A percentile compares a stretch with the other conserved stretches of the same genome.
phyloP scores from a whole-genome alignment of 2,113 vertebrate species.

The Antechinus flavipes region DNA sequence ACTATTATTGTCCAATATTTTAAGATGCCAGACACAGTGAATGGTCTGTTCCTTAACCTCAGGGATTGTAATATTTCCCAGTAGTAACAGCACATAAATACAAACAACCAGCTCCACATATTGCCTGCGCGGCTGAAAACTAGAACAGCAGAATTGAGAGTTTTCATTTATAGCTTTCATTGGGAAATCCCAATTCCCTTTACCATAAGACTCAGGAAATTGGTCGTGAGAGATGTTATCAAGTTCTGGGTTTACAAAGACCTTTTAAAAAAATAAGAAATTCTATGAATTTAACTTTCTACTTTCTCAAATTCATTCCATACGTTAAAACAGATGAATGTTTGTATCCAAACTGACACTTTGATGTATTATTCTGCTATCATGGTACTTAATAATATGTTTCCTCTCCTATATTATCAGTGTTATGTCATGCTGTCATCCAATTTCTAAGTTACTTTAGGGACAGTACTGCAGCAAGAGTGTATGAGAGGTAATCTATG shows the following conservation, averaged over 20 bases:
- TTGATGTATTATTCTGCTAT: conserved; percentile 75
- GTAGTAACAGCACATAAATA: not conserved
- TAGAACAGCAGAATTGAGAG: not conserved
- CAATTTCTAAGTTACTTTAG: conserved; percentile 62
- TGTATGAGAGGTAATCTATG: conserved; percentile 17
- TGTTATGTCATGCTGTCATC: conserved; percentile 39
- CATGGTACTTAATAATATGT: conserved; percentile 63
- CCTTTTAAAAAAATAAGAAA: conserved; percentile 25
- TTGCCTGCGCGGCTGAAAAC: not conserved
- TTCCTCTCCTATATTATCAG: conserved; percentile 62
- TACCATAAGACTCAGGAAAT: conserved; percentile 37
- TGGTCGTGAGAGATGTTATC: conserved; percentile 36
- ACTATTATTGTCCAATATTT: conserved; percentile 9
- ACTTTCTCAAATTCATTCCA: conserved; percentile 50
- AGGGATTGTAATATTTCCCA: not conserved
- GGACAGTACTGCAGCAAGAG: conserved; percentile 13
- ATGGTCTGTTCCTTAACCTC: not conserved
- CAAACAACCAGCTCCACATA: conserved; percentile 8
- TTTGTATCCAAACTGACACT: conserved; percentile 63
- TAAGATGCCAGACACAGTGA: not conserved
- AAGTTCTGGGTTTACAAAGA: conserved; percentile 49
- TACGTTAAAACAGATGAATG: conserved; percentile 58
- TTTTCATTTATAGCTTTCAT: conserved; percentile 22
- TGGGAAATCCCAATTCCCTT: conserved; percentile 38
- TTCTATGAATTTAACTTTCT: conserved; percentile 56